Conservation (phyloP, 2,797 vertebrate species). For the Enteromius viviparus region DNA sequence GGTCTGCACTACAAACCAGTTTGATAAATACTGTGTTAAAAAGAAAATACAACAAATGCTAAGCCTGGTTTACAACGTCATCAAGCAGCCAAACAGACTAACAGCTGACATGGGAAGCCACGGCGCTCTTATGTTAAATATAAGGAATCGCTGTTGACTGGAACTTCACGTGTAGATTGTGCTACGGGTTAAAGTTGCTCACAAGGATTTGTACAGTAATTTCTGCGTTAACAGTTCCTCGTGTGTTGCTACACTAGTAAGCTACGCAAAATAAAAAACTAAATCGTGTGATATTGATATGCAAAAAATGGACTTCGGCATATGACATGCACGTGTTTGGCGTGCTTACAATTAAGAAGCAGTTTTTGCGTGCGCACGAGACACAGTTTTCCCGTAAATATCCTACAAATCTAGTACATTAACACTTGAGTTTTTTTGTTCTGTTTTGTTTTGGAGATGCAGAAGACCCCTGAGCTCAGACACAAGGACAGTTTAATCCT, state of each 20-base stretch:
- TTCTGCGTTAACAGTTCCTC: not conserved
- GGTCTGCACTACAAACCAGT: not conserved
- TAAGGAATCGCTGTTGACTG: not conserved
- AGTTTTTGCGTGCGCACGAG: too few species aligned
- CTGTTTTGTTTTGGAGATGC: slow-evolving; percentile 70
- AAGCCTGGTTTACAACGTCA: not conserved
- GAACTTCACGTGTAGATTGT: not conserved
- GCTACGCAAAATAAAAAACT: too few species aligned
- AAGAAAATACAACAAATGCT: not conserved
- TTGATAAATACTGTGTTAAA: not conserved
- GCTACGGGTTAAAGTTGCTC: too few species aligned
- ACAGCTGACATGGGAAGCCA: not conserved
- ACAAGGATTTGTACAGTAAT: not conserved
- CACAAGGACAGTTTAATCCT: slow-evolving; percentile 49
- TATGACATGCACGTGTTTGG: too few species aligned
- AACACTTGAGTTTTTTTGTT: not conserved
- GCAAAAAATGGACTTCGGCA: too few species aligned
- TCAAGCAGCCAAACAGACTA: not conserved
- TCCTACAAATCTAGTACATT: too few species aligned
- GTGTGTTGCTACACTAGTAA: not conserved
- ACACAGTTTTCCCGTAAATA: too few species aligned
- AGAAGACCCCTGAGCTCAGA: slow-evolving; percentile 68
- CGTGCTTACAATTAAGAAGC: too few species aligned
- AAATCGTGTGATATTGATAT: too few species aligned
- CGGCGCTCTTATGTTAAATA: not conserved